Base-by-base conservation (phyloP, 2,797 vertebrate genomes). In the Acanthornis magna region DNA sequence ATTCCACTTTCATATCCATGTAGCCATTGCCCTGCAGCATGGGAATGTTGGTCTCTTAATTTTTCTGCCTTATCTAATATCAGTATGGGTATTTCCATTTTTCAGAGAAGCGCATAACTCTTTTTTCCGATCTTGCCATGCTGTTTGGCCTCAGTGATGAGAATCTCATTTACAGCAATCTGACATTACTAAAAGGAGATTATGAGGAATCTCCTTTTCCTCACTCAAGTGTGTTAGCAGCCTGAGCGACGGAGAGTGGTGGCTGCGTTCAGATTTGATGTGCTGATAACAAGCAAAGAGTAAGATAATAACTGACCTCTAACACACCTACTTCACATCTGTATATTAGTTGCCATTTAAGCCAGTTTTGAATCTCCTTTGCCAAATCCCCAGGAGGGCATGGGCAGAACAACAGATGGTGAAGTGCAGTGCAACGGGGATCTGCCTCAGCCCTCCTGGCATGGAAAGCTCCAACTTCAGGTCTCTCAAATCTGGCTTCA, bases 381-480 rank as follows among this genome's bases (percentile, higher is more conserved):
- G 40, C 19, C 47, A 74, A 57, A 71, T 43, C 9, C 15, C 9
- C 45, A 20, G 67, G 51, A 88, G 71, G 40, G 63, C 4, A 3
- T 2, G 9, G 30, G n/a, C 79, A 32, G 40, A 86, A 15, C 0
- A 0, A 53, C 13, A 1, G 3, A 81, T 7, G 26, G 25, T n/a
- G 60, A 50, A 18, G 25, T 0, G 1, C 7, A 13, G 27, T 8
- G 17, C 0, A 0, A 76, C 9, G 16, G 19, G 16, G 45, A 42
- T 27, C 10, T 29, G 38, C 16, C 22, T 87, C 27, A 93, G 36
- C 17, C 27, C 14, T 57, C 16, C 19, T 34, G 48, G 29, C 26
- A 67, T 16, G 5, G 23, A 80, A 73, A 85, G n/a, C 9, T 84
- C 43, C 2, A 1, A 14, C 20, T 83, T 22, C 8, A 38, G 45